Percentiles rank a stretch among this genome's conserved stretches.
These are phyloP conservation scores for Tragopan temminckii DNA, from an alignment of 2,797 vertebrate species.

Conservation along the genomic window DNA sequence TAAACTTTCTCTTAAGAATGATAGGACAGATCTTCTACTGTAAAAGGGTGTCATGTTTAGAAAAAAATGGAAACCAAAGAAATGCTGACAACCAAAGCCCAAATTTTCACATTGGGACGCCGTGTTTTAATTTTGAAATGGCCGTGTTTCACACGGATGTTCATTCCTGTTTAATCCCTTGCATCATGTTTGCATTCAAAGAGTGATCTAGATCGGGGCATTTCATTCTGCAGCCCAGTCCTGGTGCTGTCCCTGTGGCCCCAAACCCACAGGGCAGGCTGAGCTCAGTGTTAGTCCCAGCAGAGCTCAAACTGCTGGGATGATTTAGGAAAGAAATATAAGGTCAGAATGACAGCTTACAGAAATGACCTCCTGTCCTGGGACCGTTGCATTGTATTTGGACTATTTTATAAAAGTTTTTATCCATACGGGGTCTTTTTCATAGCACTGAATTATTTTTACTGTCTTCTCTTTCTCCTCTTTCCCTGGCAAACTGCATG, in stretches of 20 bases:
- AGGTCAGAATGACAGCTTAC: neutral
- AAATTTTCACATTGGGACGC: neutral
- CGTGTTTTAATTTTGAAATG: neutral
- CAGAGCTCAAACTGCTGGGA: neutral
- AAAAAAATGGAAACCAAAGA: neutral
- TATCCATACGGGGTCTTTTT: neutral
- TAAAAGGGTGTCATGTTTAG: neutral
- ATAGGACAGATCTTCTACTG: neutral
- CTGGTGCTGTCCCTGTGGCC: neutral
- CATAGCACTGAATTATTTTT: neutral
- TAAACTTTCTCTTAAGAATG: neutral
- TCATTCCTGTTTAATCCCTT: neutral
- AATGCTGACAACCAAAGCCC: neutral
- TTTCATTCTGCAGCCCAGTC: neutral
- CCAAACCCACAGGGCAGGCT: neutral
- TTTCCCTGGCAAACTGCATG: neutral
- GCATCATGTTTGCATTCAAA: neutral
- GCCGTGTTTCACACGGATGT: neutral
- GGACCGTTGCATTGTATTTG: neutral
- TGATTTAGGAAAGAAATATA: neutral
- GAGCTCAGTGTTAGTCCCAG: rapidly evolving
- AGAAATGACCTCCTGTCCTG: neutral
- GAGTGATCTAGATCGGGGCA: neutral
- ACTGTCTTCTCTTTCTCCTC: neutral
- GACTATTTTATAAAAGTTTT: slow-evolving; percentile 17